Conservation (phyloP, 2,888 invertebrate species). For the Caenorhabditis auriculariae region DNA sequence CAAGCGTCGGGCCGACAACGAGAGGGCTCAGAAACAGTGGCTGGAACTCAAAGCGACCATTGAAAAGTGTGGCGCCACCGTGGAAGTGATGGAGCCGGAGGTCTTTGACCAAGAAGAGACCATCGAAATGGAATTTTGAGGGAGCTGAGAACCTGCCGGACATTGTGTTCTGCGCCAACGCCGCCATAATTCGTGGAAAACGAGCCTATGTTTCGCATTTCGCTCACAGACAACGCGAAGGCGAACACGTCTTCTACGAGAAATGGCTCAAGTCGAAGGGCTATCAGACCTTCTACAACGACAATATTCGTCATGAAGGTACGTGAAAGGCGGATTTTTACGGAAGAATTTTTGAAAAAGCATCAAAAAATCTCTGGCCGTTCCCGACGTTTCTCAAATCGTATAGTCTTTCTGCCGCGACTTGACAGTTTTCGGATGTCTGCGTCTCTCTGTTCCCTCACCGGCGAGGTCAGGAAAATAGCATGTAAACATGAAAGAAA, state of each 20-base stretch:
- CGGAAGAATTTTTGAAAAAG: no score
- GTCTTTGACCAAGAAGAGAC: constrained; percentile 5
- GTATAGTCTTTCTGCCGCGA: no score
- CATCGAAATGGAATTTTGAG: no score
- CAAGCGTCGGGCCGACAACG: constrained; percentile 34
- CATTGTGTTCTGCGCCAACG: constrained; percentile 61
- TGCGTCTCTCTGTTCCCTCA: no score
- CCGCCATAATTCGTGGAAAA: constrained; percentile 47
- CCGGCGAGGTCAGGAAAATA: no score
- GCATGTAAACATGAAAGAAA: background rate
- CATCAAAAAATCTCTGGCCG: no score
- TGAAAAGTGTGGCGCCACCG: constrained; percentile 47
- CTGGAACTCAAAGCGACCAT: constrained; percentile 47
- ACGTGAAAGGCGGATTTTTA: constrained; percentile 1
- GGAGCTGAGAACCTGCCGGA: constrained; percentile 45
- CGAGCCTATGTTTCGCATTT: constrained; percentile 54
- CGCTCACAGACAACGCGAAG: constrained; percentile 49
- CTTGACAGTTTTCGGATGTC: no score
- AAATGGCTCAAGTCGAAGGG: constrained; percentile 53
- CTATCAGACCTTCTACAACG: constrained; percentile 42
- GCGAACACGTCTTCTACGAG: constrained; percentile 52
- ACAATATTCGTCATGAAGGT: constrained; percentile 52
- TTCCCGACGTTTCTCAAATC: no score
- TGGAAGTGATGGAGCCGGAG: constrained; percentile 54
- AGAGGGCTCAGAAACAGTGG: constrained; percentile 54